A percentile compares a stretch with the other conserved stretches of the same genome.
phyloP scores from a whole-genome alignment of 1,140 invertebrate species.

The Stegodyphus mimosarum region DNA sequence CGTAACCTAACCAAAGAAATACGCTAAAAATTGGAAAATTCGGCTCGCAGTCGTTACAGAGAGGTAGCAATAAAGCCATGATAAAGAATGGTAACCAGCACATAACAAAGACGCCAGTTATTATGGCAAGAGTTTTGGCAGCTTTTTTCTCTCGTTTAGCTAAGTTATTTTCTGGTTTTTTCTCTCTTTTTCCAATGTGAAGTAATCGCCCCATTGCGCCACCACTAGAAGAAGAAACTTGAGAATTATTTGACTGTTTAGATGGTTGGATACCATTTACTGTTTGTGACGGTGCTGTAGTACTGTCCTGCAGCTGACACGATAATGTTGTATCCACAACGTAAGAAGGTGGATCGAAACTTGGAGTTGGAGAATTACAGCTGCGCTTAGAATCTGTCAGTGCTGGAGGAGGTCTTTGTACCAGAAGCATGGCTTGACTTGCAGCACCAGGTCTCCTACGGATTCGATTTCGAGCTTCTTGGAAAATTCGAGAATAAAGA shows the following conservation, averaged over 20 bases:
- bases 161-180: slow-evolving; percentile 60
- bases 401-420: slow-evolving; percentile 42
- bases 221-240: slow-evolving; percentile 6
- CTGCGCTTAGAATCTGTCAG: slow-evolving; percentile 44
- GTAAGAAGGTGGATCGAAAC: slow-evolving; percentile 35
- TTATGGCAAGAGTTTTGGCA: slow-evolving; percentile 69
- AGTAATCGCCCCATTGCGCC: slow-evolving; percentile 19
- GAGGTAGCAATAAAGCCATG: slow-evolving; percentile 85
- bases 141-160: slow-evolving; percentile 82
- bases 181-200: slow-evolving; percentile 41
- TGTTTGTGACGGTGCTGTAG: slow-evolving; percentile 29
- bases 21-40: slow-evolving; percentile 82
- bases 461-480: slow-evolving; percentile 61
- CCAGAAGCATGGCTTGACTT: slow-evolving; percentile 46
- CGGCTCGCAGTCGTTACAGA: slow-evolving; percentile 81
- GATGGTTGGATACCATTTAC: slow-evolving; percentile 16
- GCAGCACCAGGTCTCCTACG: slow-evolving; percentile 60
- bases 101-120: slow-evolving; percentile 84
- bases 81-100: slow-evolving; percentile 96
- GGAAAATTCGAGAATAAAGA: slow-evolving; percentile 88
- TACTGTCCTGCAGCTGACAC: slow-evolving; percentile 5
- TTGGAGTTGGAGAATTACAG: slow-evolving; percentile 28
- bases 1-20: slow-evolving; percentile 90
- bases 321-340: slow-evolving; percentile 34
- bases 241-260: slow-evolving; percentile 5